Conservation (phyloP, 2,113 vertebrate species). For the Nestor notabilis region DNA sequence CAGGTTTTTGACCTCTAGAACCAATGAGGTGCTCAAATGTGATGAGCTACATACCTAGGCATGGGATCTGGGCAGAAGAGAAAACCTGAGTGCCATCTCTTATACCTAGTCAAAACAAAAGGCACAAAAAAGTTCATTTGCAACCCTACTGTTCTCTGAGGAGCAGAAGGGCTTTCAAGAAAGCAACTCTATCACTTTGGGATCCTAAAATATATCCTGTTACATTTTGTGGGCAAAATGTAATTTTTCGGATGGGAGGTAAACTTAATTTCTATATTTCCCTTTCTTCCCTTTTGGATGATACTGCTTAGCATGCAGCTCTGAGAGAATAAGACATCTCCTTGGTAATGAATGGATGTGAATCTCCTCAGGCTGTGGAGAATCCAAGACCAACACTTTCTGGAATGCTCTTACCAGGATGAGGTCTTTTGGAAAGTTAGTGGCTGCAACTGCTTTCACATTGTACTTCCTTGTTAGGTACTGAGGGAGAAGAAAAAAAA, state of each 20-base stretch:
- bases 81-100: not conserved
- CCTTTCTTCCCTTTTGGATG: not conserved
- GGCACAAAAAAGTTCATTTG: not conserved
- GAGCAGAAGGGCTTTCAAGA: not conserved
- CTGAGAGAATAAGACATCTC: not conserved
- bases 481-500: not conserved
- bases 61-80: not conserved
- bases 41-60: not conserved
- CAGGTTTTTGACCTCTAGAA: not conserved
- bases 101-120: not conserved
- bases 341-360: not conserved
- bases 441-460: not conserved
- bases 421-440: not conserved
- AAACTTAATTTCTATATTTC: not conserved
- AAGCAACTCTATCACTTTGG: not conserved
- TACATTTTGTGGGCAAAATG: not conserved
- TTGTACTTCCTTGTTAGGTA: not conserved
- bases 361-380: not conserved
- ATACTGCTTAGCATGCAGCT: not conserved
- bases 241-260: not conserved
- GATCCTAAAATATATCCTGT: not conserved
- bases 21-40: not conserved
- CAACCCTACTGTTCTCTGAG: not conserved
- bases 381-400: not conserved
- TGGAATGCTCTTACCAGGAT: not conserved